Percentiles rank a stretch among this genome's conserved stretches.
Evolutionary conservation across 2,888 invertebrate genomes (phyloP).

Genomic region (Chymomyza fuscimana): DNA sequence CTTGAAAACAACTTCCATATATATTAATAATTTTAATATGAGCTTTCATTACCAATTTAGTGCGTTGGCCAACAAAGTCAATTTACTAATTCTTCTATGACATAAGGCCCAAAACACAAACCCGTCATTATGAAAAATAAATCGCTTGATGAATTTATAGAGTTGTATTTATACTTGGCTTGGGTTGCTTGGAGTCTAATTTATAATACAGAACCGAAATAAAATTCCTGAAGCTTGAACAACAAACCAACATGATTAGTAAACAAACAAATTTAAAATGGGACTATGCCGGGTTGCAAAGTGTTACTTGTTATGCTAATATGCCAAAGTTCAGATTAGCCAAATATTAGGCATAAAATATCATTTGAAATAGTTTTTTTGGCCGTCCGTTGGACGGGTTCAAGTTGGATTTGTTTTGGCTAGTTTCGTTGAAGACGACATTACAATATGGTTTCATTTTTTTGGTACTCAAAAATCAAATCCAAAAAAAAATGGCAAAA

Average conservation of each 20-base stretch:
- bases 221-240: neutral
- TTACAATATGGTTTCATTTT: neutral
- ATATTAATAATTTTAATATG: no score
- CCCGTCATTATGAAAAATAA: no score
- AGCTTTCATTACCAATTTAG: no score
- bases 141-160: no score
- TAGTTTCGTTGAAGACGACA: neutral
- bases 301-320: neutral
- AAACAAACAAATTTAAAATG: neutral
- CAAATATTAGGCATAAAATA: neutral
- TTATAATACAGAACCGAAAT: neutral
- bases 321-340: neutral
- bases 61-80: no score
- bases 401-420: neutral
- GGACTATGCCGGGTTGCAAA: neutral
- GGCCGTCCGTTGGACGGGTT: neutral
- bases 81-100: no score
- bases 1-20: no score
- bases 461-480: neutral
- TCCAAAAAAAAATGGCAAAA: neutral
- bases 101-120: no score
- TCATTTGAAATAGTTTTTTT: neutral
- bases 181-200: no score
- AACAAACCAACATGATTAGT: neutral
- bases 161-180: no score